phyloP scores from a whole-genome alignment of 2,797 vertebrate genomes.

The Denticeps clupeoides region DNA sequence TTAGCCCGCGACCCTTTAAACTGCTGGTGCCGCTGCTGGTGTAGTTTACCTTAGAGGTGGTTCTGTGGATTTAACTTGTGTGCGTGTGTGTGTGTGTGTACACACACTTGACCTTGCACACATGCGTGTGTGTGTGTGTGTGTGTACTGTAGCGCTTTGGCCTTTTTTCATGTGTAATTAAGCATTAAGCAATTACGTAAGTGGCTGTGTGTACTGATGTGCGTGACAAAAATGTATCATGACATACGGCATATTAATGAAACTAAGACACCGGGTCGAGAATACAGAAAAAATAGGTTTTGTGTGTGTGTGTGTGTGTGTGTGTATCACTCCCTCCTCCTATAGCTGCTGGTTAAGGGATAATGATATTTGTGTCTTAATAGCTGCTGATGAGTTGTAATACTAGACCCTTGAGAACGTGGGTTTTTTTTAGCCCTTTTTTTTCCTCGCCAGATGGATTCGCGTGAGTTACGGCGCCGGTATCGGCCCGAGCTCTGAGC shows the following conservation, averaged over 20 bases:
- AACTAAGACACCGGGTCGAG: too few relatives aligned
- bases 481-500: too few relatives aligned
- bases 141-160: slow-evolving; percentile 4
- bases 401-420: slow-evolving; percentile 51
- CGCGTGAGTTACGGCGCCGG: neutral
- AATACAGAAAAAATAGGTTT: too few relatives aligned
- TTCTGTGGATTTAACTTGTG: neutral
- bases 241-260: too few relatives aligned
- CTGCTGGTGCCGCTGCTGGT: too few relatives aligned
- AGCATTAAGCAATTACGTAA: neutral
- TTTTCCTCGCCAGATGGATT: slow-evolving; percentile 44
- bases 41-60: neutral
- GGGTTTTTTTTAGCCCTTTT: slow-evolving; percentile 58
- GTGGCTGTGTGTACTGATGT: neutral
- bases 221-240: neutral
- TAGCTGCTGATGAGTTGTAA: slow-evolving; percentile 64
- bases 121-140: slow-evolving; percentile 8
- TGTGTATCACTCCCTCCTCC: neutral
- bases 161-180: slow-evolving; percentile 7
- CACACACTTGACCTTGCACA: slow-evolving; percentile 1
- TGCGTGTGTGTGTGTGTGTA: neutral
- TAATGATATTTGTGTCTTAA: slow-evolving; percentile 57
- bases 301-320: too few relatives aligned
- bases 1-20: neutral
- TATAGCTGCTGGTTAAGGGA: slow-evolving; percentile 21